These are phyloP conservation scores for Theristicus caerulescens DNA, from an alignment of 2,113 vertebrate genomes.

Conservation along the genomic window DNA sequence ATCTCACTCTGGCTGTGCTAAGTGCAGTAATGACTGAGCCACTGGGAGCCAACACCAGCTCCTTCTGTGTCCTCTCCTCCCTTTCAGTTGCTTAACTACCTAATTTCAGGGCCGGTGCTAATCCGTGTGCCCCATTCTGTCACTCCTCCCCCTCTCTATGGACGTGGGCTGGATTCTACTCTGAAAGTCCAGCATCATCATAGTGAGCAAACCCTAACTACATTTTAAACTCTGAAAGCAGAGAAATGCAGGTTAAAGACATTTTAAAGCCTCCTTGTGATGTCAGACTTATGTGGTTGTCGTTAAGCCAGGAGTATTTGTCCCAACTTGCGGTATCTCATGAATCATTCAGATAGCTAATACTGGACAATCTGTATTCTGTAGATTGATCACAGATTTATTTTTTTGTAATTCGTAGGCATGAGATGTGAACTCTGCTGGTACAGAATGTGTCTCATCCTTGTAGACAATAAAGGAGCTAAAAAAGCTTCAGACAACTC, in stretches of 20 bases:
- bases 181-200: neutral
- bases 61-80: neutral
- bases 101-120: neutral
- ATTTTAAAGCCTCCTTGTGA: neutral
- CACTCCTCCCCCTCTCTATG: neutral
- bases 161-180: neutral
- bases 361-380: constrained; percentile 38
- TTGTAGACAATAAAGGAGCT: neutral
- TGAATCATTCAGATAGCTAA: constrained; percentile 29
- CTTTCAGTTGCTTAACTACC: neutral
- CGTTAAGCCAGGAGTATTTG: neutral
- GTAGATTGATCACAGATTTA: neutral
- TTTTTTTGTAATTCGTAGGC: neutral
- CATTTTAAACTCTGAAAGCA: neutral
- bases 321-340: neutral
- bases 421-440: neutral
- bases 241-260: neutral
- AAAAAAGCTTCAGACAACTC: neutral
- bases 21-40: neutral
- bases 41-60: neutral
- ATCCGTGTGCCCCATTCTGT: neutral
- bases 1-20: neutral
- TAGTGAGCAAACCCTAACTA: neutral
- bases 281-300: neutral
- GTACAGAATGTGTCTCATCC: neutral